phyloP scores from a whole-genome alignment of 2,888 invertebrate species.

The Nemotelus pantherinus region DNA sequence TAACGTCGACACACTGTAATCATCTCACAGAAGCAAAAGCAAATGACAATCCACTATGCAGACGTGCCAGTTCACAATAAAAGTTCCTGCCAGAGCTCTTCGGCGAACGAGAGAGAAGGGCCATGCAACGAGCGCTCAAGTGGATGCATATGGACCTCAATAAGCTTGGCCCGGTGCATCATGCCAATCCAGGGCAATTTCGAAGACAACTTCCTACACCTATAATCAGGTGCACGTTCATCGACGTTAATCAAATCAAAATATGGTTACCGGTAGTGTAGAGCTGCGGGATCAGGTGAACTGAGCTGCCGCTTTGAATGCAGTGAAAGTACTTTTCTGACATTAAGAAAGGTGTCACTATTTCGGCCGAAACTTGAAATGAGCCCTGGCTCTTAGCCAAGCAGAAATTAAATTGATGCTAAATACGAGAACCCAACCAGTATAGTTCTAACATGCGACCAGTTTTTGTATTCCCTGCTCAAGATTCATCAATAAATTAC shows the following conservation, averaged over 20 bases:
- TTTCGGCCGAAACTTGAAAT: too few species aligned
- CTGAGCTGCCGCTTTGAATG: not conserved
- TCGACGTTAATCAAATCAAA: constrained; percentile 66
- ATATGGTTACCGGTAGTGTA: constrained; percentile 60
- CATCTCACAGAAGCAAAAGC: constrained; percentile 1
- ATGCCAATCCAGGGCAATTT: constrained; percentile 29
- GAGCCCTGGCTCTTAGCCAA: too few species aligned
- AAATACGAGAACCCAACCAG: too few species aligned
- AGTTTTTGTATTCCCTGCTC: too few species aligned
- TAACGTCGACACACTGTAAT: constrained; percentile 2
- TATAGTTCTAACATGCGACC: too few species aligned
- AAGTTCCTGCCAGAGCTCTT: not conserved
- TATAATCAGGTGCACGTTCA: constrained; percentile 66
- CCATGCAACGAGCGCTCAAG: not conserved
- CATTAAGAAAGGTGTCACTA: too few species aligned
- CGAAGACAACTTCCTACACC: constrained; percentile 55
- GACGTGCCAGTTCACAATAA: constrained; percentile 15
- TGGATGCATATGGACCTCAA: constrained; percentile 1
- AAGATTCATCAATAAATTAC: not conserved
- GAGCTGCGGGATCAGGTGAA: not conserved
- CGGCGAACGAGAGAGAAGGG: too few species aligned
- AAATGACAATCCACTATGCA: constrained; percentile 19
- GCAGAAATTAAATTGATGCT: too few species aligned
- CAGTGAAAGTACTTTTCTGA: not conserved
- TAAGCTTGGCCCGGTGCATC: not conserved